phyloP scores from a whole-genome alignment of 2,888 invertebrate genomes.

The Lasioglossum calceatum region DNA sequence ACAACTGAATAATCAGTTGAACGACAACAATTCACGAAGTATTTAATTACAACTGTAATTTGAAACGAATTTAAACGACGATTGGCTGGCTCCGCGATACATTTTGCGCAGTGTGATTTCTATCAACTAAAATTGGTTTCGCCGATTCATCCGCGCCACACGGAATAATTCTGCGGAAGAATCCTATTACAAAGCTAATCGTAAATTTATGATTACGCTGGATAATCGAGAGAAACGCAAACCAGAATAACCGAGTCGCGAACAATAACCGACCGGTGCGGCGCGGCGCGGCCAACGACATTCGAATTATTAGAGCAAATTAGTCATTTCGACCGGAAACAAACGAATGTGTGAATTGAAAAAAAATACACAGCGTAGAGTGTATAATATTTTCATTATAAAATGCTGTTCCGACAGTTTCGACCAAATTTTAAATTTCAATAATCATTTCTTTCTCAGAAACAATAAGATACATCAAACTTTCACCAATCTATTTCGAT shows the following conservation, averaged over 20 bases:
- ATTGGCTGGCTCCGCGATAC: not conserved
- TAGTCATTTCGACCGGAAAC: not conserved
- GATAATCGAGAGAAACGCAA: slow-evolving; percentile 25
- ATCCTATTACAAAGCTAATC: slow-evolving; percentile 32
- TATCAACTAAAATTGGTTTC: slow-evolving; percentile 23
- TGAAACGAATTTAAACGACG: slow-evolving; percentile 3
- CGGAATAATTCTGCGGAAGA: slow-evolving; percentile 33
- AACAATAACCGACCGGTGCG: not conserved
- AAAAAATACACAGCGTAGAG: not conserved
- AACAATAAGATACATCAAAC: too few species aligned
- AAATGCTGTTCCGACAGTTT: too few species aligned
- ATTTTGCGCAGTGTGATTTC: slow-evolving; percentile 4
- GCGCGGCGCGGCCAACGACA: not conserved
- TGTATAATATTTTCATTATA: too few species aligned
- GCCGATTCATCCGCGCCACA: slow-evolving; percentile 23
- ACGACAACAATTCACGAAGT: slow-evolving; percentile 8
- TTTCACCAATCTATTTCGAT: too few species aligned
- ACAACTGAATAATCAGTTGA: not conserved
- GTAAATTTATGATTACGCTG: slow-evolving; percentile 21
- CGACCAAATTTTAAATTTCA: too few species aligned
- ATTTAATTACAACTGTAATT: not conserved
- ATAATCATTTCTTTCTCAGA: too few species aligned
- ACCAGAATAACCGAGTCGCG: not conserved
- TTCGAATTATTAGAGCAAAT: slow-evolving; percentile 17
- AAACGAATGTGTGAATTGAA: not conserved